A percentile compares a stretch with the other conserved stretches of the same genome.
These are phyloP conservation scores for Dinomys branickii DNA, from an alignment of 2,113 vertebrate genomes.

Conservation along the genomic window DNA sequence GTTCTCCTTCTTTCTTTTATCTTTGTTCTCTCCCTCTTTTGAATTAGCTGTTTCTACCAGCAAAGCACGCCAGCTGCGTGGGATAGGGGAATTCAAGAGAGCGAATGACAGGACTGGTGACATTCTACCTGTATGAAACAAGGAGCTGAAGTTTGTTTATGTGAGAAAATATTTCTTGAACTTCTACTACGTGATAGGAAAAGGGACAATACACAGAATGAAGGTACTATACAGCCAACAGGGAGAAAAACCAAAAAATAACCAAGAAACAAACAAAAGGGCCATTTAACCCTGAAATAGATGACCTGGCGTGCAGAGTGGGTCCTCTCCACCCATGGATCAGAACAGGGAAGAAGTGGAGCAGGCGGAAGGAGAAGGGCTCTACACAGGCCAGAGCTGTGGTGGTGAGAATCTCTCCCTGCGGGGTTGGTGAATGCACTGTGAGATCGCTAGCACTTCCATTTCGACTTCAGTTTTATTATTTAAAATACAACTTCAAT, in stretches of 20 bases:
- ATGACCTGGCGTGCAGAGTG: accelerated
- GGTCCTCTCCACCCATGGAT: accelerated
- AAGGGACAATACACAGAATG: accelerated
- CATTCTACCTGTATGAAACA: not conserved
- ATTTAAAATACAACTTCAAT: not conserved
- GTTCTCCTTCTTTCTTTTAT: not conserved
- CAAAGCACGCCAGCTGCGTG: accelerated
- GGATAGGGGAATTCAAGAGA: not conserved
- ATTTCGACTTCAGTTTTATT: not conserved
- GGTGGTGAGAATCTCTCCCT: accelerated
- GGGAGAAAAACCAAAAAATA: accelerated
- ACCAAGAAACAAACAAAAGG: not conserved
- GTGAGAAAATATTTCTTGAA: not conserved
- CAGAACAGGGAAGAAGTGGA: accelerated
- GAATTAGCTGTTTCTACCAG: not conserved
- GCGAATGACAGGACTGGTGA: not conserved
- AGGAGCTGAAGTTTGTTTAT: not conserved
- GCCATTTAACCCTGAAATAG: accelerated
- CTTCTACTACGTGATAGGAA: not conserved
- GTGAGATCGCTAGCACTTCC: not conserved
- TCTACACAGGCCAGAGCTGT: accelerated
- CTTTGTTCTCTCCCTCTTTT: not conserved
- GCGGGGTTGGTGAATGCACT: accelerated
- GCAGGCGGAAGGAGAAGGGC: accelerated
- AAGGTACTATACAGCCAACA: not conserved